Evolutionary conservation across 2,797 vertebrate species (phyloP), one percentile per base, ranked within the genome.

Genomic region (Channallabes apus): DNA sequence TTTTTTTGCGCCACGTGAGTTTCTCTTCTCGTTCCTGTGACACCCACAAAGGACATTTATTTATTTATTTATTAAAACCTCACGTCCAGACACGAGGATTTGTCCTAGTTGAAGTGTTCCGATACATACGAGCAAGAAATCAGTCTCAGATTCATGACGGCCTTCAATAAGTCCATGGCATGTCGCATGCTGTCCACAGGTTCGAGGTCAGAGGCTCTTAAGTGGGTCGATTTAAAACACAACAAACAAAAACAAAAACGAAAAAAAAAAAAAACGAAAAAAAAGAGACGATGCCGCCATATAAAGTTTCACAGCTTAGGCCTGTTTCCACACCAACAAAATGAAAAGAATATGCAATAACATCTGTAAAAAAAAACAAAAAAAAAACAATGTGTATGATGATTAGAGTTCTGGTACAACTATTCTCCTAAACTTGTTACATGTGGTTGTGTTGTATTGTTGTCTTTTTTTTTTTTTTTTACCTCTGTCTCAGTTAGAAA

Each of bases 291-390:
- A 91, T 90, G 85, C 86, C 88, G 80, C 58, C 85, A 82, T 54
- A 69, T 87, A 87, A 83, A 87, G 88, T 71, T 94, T 94, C 93
- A 94, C 92, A 93, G 92, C 91, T 94, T 93, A 90, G 89, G 93
- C 91, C 93, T 92, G 90, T 90, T 90, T 84, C 86, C 78, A 73
- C 29, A 54, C 51, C 67, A 69, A 72, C n/a, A 78, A 88, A 88
- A 91, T 88, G 86, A 76, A 88, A 87, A 90, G 71, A 92, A 82
- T 89, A 91, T 82, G 84, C 89, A 87, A 75, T 89, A 84, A 35
- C 35, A 85, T 88, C 87, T 59, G 59, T 24, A 77, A 82, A 71
- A 71, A 24, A 12, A 71, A 38, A 32, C 2, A 71, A 71, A 38
- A 58, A n/a, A n/a, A n/a, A n/a, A n/a, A n/a, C n/a, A n/a, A 71